These are phyloP conservation scores for Junco hyemalis DNA, from an alignment of 2,113 vertebrate species.

Conservation along the genomic window DNA sequence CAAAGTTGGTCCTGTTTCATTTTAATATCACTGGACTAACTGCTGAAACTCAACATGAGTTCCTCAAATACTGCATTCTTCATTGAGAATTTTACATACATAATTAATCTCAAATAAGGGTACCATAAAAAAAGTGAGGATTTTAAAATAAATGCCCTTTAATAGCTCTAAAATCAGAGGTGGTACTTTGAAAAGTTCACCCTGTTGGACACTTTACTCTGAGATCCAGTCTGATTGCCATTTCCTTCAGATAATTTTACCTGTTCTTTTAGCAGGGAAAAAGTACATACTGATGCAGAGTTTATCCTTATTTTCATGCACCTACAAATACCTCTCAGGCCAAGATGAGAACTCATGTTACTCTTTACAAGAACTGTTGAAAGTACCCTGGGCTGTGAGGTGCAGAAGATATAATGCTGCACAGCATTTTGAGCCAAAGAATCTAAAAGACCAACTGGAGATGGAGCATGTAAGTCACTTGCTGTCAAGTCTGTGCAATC, in stretches of 20 bases:
- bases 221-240: slow-evolving; percentile 56
- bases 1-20: slow-evolving; percentile 69
- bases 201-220: slow-evolving; percentile 55
- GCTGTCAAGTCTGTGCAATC: neutral
- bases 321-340: neutral
- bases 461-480: neutral
- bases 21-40: slow-evolving; percentile 70
- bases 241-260: slow-evolving; percentile 57
- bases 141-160: slow-evolving; percentile 1
- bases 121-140: slow-evolving; percentile 8
- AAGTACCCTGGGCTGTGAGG: neutral
- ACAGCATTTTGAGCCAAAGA: neutral
- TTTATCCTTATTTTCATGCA: slow-evolving; percentile 15
- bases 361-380: neutral
- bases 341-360: neutral
- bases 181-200: slow-evolving; percentile 61
- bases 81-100: slow-evolving; percentile 28
- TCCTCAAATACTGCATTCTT: slow-evolving; percentile 48
- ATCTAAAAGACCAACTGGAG: neutral
- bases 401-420: neutral
- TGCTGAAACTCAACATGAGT: slow-evolving; percentile 51
- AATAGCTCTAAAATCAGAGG: slow-evolving; percentile 61
- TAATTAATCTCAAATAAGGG: slow-evolving; percentile 56
- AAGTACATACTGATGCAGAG: neutral
- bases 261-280: neutral